These are phyloP conservation scores for Oreocharis arfaki DNA, from an alignment of 2,113 vertebrate species.

Conservation along the genomic window DNA sequence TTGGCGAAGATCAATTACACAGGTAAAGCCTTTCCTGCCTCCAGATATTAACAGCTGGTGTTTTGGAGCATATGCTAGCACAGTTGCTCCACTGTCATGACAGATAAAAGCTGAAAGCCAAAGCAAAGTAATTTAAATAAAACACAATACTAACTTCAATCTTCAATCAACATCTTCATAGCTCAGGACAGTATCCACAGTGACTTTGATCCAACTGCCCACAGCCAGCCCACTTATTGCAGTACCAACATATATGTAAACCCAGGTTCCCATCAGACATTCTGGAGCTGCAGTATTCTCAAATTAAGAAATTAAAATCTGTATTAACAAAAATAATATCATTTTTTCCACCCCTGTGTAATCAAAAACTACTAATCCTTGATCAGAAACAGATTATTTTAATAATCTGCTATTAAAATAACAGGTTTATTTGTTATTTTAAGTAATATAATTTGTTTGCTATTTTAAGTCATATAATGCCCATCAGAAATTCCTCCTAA, in stretches of 20 bases:
- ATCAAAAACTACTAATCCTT: neutral
- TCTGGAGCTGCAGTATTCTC: neutral
- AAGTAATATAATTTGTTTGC: neutral
- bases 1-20: slow-evolving; percentile 87
- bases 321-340: neutral
- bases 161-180: neutral
- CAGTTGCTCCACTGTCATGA: slow-evolving; percentile 93
- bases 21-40: slow-evolving; percentile 91
- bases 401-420: neutral
- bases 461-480: neutral
- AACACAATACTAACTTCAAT: neutral
- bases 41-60: slow-evolving; percentile 93
- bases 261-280: neutral
- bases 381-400: neutral
- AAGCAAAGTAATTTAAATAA: neutral
- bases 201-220: neutral
- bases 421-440: neutral
- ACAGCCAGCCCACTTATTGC: neutral
- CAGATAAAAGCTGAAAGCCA: slow-evolving; percentile 86
- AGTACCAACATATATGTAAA: neutral
- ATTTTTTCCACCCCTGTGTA: neutral
- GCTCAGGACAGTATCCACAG: neutral
- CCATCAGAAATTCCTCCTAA: neutral
- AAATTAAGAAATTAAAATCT: neutral
- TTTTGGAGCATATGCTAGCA: slow-evolving; percentile 87